Evolutionary conservation across 2,797 vertebrate species (phyloP).

Genomic region (Eulemur rubriventer): DNA sequence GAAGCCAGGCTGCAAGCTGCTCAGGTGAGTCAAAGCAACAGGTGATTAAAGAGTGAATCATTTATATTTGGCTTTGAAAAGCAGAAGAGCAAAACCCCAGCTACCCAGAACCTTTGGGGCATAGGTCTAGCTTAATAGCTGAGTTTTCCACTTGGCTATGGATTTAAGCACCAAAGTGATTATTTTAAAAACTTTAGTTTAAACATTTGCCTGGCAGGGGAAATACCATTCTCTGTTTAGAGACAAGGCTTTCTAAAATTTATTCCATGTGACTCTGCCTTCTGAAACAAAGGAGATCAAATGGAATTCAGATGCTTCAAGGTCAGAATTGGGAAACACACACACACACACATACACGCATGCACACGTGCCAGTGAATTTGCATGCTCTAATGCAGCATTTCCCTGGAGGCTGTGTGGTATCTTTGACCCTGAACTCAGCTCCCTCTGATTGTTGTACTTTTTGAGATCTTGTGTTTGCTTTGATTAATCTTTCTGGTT

Average conservation of each 20-base stretch:
- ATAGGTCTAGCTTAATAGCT: neutral
- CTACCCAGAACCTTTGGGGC: neutral
- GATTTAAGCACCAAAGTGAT: conserved; percentile 17
- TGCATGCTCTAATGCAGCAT: neutral
- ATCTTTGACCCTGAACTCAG: neutral
- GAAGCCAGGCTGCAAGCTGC: neutral
- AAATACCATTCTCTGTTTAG: neutral
- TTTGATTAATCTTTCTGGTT: conserved; percentile 35
- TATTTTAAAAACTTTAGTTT: neutral
- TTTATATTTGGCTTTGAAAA: neutral
- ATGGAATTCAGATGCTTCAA: conserved; percentile 22
- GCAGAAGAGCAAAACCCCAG: neutral
- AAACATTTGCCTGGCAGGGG: conserved; percentile 30
- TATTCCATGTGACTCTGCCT: conserved; percentile 12
- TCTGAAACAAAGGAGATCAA: conserved; percentile 28
- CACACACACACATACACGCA: neutral
- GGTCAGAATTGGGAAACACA: neutral
- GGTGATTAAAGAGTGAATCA: conserved; percentile 16
- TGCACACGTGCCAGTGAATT: accelerated
- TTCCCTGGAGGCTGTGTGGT: neutral
- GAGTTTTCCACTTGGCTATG: conserved; percentile 15
- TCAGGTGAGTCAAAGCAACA: conserved; percentile 17
- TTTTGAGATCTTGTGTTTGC: conserved; percentile 33
- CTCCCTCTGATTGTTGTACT: neutral
- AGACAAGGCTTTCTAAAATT: conserved; percentile 36